Conservation (phyloP, 2,113 vertebrate genomes). For the Sturnira hondurensis region DNA sequence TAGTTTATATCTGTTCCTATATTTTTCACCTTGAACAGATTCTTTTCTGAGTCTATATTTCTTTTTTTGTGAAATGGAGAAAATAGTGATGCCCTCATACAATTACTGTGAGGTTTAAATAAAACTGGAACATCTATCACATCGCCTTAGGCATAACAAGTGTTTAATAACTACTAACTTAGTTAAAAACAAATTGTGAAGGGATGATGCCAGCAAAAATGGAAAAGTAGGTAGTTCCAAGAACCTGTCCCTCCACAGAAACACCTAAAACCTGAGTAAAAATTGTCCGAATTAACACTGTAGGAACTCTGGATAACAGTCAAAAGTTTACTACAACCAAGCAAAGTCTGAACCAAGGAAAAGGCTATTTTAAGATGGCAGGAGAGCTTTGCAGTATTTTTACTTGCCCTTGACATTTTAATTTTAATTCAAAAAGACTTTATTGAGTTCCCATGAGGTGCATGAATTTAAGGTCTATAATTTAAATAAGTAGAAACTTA, state of each 20-base stretch:
- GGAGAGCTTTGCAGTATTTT: not conserved
- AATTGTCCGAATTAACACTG: not conserved
- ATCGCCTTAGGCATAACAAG: not conserved
- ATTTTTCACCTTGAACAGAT: not conserved
- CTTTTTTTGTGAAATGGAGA: not conserved
- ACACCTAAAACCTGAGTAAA: not conserved
- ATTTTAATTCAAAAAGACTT: slow-evolving; percentile 49
- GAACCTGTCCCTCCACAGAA: not conserved
- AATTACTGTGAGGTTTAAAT: slow-evolving; percentile 14
- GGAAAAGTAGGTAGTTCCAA: not conserved
- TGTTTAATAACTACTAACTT: not conserved
- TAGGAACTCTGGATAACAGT: not conserved
- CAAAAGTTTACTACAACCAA: not conserved
- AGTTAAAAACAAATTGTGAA: not conserved
- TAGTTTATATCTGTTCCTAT: not conserved
- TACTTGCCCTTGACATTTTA: not conserved
- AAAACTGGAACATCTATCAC: not conserved
- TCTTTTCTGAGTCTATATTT: not conserved
- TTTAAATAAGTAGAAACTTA: slow-evolving; percentile 53
- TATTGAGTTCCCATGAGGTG: slow-evolving; percentile 46
- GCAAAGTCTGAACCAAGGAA: not conserved
- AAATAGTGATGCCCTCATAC: not conserved
- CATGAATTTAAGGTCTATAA: slow-evolving; percentile 51
- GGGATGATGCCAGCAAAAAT: not conserved
- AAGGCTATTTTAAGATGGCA: not conserved